Percentiles rank a stretch among this genome's conserved stretches.
phyloP scores from a whole-genome alignment of 2,888 invertebrate species.

The Baronia brevicornis region DNA sequence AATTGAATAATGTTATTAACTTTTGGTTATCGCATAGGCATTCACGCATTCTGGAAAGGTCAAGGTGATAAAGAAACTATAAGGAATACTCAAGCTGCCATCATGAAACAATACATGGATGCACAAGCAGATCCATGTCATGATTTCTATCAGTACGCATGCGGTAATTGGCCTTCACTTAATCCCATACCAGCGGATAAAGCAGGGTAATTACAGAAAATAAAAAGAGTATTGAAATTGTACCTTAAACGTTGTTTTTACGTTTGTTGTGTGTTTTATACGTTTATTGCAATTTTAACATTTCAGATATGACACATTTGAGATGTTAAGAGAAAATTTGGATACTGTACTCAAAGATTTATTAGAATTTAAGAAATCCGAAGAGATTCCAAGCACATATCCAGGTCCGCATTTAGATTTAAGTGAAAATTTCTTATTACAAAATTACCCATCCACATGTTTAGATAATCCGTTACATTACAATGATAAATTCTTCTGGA shows the following conservation, averaged over 20 bases:
- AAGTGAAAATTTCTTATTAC: constrained; percentile 38
- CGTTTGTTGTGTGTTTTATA: not conserved
- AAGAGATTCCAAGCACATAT: constrained; percentile 40
- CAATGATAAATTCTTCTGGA: not conserved
- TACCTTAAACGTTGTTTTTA: no score
- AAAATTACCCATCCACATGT: constrained; percentile 16
- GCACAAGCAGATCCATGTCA: constrained; percentile 82
- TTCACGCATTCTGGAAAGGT: constrained; percentile 77
- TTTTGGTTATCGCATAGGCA: constrained; percentile 31
- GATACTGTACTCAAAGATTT: constrained; percentile 81
- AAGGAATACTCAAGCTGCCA: constrained; percentile 77
- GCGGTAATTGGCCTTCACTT: constrained; percentile 88
- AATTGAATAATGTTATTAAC: not conserved
- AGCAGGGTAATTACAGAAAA: constrained; percentile 70
- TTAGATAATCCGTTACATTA: not conserved
- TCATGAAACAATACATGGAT: constrained; percentile 88
- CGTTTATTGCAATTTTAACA: constrained; percentile 2
- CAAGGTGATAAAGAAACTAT: constrained; percentile 74
- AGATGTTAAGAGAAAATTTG: constrained; percentile 88
- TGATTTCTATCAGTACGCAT: constrained; percentile 90
- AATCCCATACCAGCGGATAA: constrained; percentile 93
- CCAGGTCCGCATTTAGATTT: constrained; percentile 53
- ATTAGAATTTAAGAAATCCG: constrained; percentile 70
- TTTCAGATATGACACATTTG: constrained; percentile 88
- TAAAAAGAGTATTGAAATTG: no score